These are phyloP conservation scores for Nothoprocta pentlandii DNA, from an alignment of 2,113 vertebrate genomes.

Conservation along the genomic window DNA sequence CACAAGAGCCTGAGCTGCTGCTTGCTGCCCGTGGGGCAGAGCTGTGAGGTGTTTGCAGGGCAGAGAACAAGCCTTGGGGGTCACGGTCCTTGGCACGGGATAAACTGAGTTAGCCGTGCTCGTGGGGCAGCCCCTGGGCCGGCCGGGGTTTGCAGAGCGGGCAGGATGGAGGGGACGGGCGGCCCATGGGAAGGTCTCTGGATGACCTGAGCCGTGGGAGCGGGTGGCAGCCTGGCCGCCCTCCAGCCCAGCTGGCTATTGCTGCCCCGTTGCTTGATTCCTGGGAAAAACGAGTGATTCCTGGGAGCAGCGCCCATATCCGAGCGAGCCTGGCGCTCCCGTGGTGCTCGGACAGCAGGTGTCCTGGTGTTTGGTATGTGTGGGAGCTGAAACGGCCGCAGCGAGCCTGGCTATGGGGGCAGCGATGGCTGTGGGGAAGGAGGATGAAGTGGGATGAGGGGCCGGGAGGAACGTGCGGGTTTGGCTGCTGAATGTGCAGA, in stretches of 20 bases:
- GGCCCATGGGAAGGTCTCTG: background rate
- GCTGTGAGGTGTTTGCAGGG: background rate
- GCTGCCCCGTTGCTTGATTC: background rate
- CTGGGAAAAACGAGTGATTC: background rate
- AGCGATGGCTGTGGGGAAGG: background rate
- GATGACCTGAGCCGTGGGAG: background rate
- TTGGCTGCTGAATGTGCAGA: background rate
- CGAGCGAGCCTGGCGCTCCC: background rate
- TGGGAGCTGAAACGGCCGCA: background rate
- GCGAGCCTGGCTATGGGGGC: background rate
- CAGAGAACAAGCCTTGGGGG: background rate
- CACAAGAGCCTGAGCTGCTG: background rate
- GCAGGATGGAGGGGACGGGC: rapidly evolving
- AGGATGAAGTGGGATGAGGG: background rate
- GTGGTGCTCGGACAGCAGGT: background rate
- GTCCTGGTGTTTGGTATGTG: background rate
- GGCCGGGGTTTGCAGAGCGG: background rate
- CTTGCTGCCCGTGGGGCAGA: background rate
- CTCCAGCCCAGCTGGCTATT: slow-evolving; percentile 14
- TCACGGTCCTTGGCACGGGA: background rate
- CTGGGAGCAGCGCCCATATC: background rate
- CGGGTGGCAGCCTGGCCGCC: background rate
- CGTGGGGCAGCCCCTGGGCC: background rate
- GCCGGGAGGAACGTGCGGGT: background rate
- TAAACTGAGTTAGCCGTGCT: background rate